Percentiles rank a stretch among this genome's conserved stretches.
These are phyloP conservation scores for Tinea trinotella DNA, from an alignment of 2,888 invertebrate genomes.

Conservation along the genomic window DNA sequence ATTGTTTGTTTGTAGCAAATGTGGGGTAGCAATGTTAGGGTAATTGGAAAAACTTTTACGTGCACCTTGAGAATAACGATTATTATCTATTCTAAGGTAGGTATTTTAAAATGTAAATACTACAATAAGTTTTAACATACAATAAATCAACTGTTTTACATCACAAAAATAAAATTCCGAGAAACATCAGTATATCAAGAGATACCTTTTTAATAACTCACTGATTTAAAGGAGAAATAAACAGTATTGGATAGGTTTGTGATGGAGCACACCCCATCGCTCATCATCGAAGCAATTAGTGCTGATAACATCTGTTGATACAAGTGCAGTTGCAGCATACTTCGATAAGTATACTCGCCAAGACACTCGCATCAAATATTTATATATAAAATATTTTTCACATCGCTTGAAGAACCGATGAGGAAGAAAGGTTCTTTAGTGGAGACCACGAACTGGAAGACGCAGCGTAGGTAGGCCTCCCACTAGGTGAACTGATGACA, in stretches of 20 bases:
- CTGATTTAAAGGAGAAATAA: conserved; percentile 4
- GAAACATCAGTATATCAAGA: conserved; percentile 2
- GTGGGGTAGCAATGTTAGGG: no score
- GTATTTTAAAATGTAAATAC: no score
- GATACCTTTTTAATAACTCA: conserved; percentile 8
- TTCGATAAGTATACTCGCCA: neutral
- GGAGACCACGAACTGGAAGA: no score
- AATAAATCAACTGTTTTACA: neutral
- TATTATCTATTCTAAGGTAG: no score
- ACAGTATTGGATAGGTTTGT: neutral
- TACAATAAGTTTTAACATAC: no score
- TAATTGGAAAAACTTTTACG: no score
- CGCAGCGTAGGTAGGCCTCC: no score
- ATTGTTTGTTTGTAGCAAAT: no score
- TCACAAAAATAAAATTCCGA: neutral
- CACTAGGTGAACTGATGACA: no score
- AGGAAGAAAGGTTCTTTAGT: no score
- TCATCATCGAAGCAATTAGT: conserved; percentile 25
- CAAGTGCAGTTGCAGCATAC: conserved; percentile 16
- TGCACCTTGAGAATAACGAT: no score
- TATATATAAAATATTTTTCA: neutral
- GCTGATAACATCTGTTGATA: conserved; percentile 23
- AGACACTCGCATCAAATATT: neutral
- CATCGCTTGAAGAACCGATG: no score
- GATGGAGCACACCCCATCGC: neutral